Conservation (phyloP, 2,888 invertebrate species). For the Andrena fulva region DNA sequence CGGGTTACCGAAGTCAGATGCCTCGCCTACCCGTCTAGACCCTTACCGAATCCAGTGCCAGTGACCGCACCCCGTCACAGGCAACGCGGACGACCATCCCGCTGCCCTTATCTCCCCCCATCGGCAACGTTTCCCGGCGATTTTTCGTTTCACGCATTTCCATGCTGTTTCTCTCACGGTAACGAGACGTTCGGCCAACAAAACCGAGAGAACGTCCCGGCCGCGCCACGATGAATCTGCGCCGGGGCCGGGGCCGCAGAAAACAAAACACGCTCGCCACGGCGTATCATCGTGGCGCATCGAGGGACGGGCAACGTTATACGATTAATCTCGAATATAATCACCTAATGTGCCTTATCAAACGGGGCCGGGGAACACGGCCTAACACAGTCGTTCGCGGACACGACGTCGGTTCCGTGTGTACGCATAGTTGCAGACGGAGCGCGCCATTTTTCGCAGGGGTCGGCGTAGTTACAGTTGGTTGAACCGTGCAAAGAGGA, state of each 20-base stretch:
- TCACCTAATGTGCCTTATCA: constrained; percentile 48
- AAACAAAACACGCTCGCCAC: constrained; percentile 13
- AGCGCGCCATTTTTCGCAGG: constrained; percentile 16
- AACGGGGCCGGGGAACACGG: constrained; percentile 13
- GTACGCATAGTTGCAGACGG: constrained; percentile 30
- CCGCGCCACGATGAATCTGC: constrained; percentile 19
- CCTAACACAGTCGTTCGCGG: constrained; percentile 46
- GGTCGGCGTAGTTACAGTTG: constrained; percentile 30
- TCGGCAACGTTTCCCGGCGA: background rate
- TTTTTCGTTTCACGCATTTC: constrained; percentile 28
- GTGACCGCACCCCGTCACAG: background rate
- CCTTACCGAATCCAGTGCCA: background rate
- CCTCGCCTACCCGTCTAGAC: background rate
- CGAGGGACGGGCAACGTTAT: constrained; percentile 22
- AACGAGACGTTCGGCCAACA: constrained; percentile 7
- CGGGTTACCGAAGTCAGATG: no score
- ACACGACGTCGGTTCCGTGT: constrained; percentile 41
- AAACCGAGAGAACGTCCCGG: background rate
- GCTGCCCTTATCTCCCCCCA: background rate
- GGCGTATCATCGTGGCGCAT: constrained; percentile 38
- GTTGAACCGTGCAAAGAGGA: constrained; percentile 16
- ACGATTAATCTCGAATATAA: constrained; percentile 53
- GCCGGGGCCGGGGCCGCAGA: constrained; percentile 14
- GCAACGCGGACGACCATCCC: background rate
- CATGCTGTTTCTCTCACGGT: constrained; percentile 12